These are phyloP conservation scores for Polyommatus iphigenia DNA, from an alignment of 2,888 invertebrate species.

Conservation along the genomic window DNA sequence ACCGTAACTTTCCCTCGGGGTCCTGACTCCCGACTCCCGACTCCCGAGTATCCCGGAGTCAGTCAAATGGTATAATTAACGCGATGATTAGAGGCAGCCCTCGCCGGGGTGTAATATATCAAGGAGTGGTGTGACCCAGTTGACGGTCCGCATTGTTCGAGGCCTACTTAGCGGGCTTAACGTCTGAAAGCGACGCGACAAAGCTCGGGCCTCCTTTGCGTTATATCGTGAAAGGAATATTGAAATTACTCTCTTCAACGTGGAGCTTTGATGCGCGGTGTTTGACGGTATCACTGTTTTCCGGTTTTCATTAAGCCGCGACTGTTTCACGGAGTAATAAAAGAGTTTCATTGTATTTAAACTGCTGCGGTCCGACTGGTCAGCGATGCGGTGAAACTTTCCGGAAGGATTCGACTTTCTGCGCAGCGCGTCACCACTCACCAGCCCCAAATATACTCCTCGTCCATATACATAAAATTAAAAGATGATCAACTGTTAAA, in stretches of 20 bases:
- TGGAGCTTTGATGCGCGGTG: conserved; percentile 11
- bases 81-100: conserved; percentile 13
- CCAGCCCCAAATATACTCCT: neutral
- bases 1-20: neutral
- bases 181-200: conserved; percentile 34
- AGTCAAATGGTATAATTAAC: conserved; percentile 18
- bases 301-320: neutral
- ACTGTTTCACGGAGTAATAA: neutral
- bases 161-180: conserved; percentile 45
- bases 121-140: conserved; percentile 46
- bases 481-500: neutral
- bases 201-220: conserved; percentile 29
- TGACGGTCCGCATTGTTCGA: conserved; percentile 44
- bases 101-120: conserved; percentile 36
- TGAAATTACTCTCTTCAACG: conserved; percentile 31
- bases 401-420: neutral
- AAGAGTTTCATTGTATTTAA: neutral
- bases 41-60: neutral
- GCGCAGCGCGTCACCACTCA: neutral
- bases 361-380: neutral
- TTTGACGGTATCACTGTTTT: conserved; percentile 4
- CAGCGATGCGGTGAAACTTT: neutral
- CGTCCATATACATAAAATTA: too few relatives aligned
- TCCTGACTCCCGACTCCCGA: conserved; percentile 1
- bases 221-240: conserved; percentile 33